Conservation (phyloP, 2,888 invertebrate species). For the Scaptomyza reducta region DNA sequence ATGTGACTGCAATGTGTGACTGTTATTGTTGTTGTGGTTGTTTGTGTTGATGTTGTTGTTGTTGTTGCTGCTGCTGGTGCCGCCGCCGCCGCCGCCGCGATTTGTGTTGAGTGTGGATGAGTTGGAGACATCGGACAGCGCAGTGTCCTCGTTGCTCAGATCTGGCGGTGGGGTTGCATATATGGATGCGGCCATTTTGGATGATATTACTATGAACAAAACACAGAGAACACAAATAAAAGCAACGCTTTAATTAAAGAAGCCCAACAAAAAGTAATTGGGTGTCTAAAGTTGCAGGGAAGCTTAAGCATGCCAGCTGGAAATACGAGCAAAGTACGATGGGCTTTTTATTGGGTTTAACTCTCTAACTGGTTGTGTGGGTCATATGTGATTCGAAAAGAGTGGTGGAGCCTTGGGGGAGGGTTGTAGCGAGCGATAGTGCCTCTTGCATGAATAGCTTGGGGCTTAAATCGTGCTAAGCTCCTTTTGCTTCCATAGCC, state of each 20-base stretch:
- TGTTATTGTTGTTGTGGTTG: constrained; percentile 51
- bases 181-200: constrained; percentile 85
- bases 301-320: constrained; percentile 57
- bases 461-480: constrained; percentile 69
- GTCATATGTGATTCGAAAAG: constrained; percentile 34
- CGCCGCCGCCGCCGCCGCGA: constrained; percentile 67
- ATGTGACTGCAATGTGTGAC: constrained; percentile 38
- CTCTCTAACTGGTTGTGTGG: constrained; percentile 35
- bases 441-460: constrained; percentile 48
- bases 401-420: background rate
- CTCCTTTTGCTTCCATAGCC: constrained; percentile 24
- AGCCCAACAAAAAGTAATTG: constrained; percentile 58
- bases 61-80: constrained; percentile 46
- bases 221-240: constrained; percentile 20
- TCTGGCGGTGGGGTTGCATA: constrained; percentile 85
- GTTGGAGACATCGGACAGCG: constrained; percentile 84
- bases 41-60: constrained; percentile 56
- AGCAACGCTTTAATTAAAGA: constrained; percentile 67
- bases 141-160: constrained; percentile 85
- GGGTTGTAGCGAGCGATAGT: background rate
- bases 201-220: constrained; percentile 81
- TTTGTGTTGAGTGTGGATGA: constrained; percentile 82
- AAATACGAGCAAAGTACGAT: constrained; percentile 36
- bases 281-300: constrained; percentile 54
- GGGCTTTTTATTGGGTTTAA: constrained; percentile 40